Evolutionary conservation across 1,140 invertebrate genomes (phyloP).

Genomic region (Polyergus mexicanus): DNA sequence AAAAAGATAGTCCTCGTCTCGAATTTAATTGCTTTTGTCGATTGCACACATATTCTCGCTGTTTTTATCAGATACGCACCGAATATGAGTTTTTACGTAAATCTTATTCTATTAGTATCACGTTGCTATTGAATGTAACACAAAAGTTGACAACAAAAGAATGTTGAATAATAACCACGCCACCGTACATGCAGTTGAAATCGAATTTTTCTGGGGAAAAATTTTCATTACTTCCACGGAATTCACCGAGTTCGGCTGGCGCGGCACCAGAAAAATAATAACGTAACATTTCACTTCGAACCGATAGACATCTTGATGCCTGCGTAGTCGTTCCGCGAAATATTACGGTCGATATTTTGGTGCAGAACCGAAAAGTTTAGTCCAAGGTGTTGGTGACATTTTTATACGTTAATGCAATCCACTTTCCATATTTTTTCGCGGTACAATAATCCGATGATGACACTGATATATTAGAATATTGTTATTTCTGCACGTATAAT

Average conservation of each 20-base stretch:
- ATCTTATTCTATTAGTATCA: constrained; percentile 22
- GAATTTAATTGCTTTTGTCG: constrained; percentile 37
- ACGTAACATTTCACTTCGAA: constrained; percentile 73
- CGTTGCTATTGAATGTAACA: not conserved
- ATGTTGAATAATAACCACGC: constrained; percentile 1
- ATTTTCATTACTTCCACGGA: constrained; percentile 69
- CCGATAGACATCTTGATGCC: constrained; percentile 61
- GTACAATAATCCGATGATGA: not conserved
- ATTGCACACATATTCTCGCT: constrained; percentile 15
- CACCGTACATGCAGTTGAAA: constrained; percentile 41
- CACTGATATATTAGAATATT: not conserved
- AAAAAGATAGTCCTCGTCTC: not conserved
- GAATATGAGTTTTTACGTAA: constrained; percentile 13
- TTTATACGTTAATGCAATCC: constrained; percentile 7
- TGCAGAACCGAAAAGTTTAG: constrained; percentile 33
- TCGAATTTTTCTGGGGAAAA: constrained; percentile 59
- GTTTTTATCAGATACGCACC: constrained; percentile 1
- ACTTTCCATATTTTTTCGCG: not conserved
- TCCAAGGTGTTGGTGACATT: constrained; percentile 7
- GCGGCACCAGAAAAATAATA: constrained; percentile 73
- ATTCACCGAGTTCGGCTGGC: constrained; percentile 64
- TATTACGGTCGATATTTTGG: constrained; percentile 56
- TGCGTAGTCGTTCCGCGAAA: constrained; percentile 49
- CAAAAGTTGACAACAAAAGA: constrained; percentile 10
- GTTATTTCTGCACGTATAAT: not conserved